Percentiles rank a stretch among this genome's conserved stretches.
These are phyloP conservation scores for Barnardius zonarius DNA, from an alignment of 2,113 vertebrate species.

Conservation along the genomic window DNA sequence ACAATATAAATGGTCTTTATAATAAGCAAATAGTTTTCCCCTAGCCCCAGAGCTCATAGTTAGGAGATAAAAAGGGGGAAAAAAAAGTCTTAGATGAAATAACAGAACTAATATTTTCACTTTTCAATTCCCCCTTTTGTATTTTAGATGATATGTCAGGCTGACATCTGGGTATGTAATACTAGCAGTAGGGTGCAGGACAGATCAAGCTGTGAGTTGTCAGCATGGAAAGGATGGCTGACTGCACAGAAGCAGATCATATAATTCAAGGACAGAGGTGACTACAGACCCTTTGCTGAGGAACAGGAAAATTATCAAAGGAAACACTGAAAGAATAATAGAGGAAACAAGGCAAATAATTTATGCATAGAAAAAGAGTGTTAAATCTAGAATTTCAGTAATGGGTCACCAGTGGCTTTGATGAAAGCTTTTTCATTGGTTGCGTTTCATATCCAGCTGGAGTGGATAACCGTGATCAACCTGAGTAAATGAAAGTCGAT, in stretches of 20 bases:
- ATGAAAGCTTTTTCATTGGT: background rate
- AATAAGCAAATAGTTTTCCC: background rate
- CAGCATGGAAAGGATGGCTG: slow-evolving; percentile 15
- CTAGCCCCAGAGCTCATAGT: background rate
- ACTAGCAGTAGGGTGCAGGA: slow-evolving; percentile 22
- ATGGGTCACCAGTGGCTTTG: background rate
- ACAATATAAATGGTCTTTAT: background rate
- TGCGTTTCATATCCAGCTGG: background rate
- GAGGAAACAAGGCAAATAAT: slow-evolving; percentile 9
- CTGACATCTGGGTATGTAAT: slow-evolving; percentile 29
- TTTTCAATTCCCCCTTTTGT: background rate
- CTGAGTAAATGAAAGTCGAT: background rate
- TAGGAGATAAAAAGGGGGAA: background rate
- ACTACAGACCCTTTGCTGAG: background rate
- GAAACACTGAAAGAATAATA: background rate
- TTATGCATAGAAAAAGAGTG: slow-evolving; percentile 24
- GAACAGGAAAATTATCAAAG: background rate
- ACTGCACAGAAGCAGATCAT: background rate
- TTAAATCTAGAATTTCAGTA: slow-evolving; percentile 3
- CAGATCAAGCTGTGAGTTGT: slow-evolving; percentile 43
- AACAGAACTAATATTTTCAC: background rate
- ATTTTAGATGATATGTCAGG: background rate
- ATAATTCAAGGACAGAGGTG: slow-evolving; percentile 36
- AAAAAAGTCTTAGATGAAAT: background rate
- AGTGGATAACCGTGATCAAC: background rate